Base-by-base conservation (phyloP, 2,113 vertebrate genomes). In the Campylomormyrus tamandua region DNA sequence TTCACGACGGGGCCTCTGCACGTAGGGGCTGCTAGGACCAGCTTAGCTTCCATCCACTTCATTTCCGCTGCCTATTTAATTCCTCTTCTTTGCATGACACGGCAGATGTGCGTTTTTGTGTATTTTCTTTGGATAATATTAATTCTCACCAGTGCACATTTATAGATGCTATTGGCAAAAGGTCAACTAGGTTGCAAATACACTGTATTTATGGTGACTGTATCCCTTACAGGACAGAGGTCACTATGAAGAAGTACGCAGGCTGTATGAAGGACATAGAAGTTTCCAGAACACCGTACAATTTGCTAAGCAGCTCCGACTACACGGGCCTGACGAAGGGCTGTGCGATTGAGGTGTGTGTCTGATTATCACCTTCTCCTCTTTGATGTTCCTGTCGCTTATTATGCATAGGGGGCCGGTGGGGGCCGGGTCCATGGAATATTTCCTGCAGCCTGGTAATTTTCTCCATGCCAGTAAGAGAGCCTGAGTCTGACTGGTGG, bases 251-350 rank as follows among this genome's bases (percentile, higher is more conserved):
- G 93, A 97, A 97, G 88, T 99, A 97, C 21, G 95, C 96, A 0
- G 98, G 98, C 89, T 99, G 98, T 92, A 96, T 99, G 62, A 96
- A 96, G 92, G 98, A 99, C 90, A 99, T 99, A 83, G 98, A 99
- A 95, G 96, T 99, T 92, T 99, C 98, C 91, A 96, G 97, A 93
- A 98, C 97, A 2, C 98, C 98, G 0, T 99, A 98, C 92, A 98
- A 97, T 93, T 96, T 99, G 91, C 94, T 99, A 87, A 98, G 98
- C 91, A 99, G 98, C 88, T 95, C 97, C 31, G 97, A 99, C 92
- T 98, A 97, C 90, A 98, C 98, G 6, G 98, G 98, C 13, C 94
- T 99, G 90, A 98, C 96, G 50, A 99, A 98, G 94, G 98, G 98
- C 91, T 99, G 98, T 91, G 95, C 96, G 0, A 93, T 98, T 17